Conservation (phyloP, 1,140 invertebrate species). For the Contarinia nasturtii region DNA sequence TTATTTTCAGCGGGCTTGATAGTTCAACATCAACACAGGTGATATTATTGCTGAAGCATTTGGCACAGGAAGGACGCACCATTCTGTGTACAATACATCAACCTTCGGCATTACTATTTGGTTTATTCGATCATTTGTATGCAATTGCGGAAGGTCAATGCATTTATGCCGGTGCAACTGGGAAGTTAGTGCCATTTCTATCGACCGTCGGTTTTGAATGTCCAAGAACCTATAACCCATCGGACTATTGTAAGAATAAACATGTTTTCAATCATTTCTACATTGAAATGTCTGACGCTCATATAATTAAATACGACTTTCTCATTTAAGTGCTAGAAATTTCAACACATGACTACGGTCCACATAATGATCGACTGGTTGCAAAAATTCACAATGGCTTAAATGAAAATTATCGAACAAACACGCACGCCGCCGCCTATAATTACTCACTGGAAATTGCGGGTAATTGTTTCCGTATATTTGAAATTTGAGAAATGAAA, state of each 20-base stretch:
- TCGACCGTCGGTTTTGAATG: slow-evolving; percentile 48
- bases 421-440: slow-evolving; percentile 11
- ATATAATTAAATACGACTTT: slow-evolving; percentile 1
- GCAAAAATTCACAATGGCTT: slow-evolving; percentile 49
- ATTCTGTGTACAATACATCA: slow-evolving; percentile 90
- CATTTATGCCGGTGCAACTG: slow-evolving; percentile 59
- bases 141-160: slow-evolving; percentile 62
- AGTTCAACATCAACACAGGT: slow-evolving; percentile 79
- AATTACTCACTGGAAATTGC: slow-evolving; percentile 15
- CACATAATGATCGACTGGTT: slow-evolving; percentile 33
- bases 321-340: slow-evolving; percentile 59
- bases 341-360: slow-evolving; percentile 58
- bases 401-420: slow-evolving; percentile 33
- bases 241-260: slow-evolving; percentile 80
- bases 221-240: slow-evolving; percentile 76
- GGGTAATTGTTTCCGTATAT: slow-evolving; percentile 8
- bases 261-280: slow-evolving; percentile 21
- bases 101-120: slow-evolving; percentile 67
- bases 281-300: too few relatives aligned
- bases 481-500: too few relatives aligned
- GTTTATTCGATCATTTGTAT: slow-evolving; percentile 81
- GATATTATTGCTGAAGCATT: slow-evolving; percentile 54
- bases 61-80: slow-evolving; percentile 73
- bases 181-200: slow-evolving; percentile 58
- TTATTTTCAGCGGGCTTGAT: slow-evolving; percentile 62